These are phyloP conservation scores for Platichthys stellatus DNA, from an alignment of 2,113 vertebrate genomes.

Conservation along the genomic window DNA sequence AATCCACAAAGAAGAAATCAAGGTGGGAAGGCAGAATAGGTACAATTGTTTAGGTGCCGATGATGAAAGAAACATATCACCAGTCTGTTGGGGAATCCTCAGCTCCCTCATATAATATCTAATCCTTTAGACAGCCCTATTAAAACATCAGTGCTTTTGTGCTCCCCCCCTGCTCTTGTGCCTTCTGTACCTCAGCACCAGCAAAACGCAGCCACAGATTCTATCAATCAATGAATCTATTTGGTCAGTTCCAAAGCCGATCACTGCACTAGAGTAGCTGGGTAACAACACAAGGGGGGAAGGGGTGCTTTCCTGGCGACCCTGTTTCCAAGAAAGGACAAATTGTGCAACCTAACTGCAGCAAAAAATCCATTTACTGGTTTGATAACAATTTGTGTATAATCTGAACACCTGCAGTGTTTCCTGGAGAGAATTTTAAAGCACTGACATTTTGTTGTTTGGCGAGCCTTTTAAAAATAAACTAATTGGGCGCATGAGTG, in stretches of 20 bases:
- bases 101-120: constrained; percentile 18
- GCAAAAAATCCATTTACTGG: background rate
- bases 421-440: too few relatives aligned
- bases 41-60: too few relatives aligned
- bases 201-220: constrained; percentile 1
- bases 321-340: too few relatives aligned
- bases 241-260: constrained; percentile 52
- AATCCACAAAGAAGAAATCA: too few relatives aligned
- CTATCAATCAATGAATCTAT: constrained; percentile 40
- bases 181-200: constrained; percentile 5
- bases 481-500: too few relatives aligned
- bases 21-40: too few relatives aligned
- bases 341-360: too few relatives aligned
- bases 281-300: constrained; percentile 35
- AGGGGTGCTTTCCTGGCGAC: background rate
- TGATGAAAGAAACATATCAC: background rate
- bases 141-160: constrained; percentile 19
- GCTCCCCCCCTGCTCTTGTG: too few relatives aligned
- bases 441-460: background rate
- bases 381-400: too few relatives aligned
- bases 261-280: constrained; percentile 43
- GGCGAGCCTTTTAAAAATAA: background rate
- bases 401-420: too few relatives aligned
- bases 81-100: constrained; percentile 20
- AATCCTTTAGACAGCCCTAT: constrained; percentile 29